These are phyloP conservation scores for Uria aalge DNA, from an alignment of 2,113 vertebrate genomes.

Conservation along the genomic window DNA sequence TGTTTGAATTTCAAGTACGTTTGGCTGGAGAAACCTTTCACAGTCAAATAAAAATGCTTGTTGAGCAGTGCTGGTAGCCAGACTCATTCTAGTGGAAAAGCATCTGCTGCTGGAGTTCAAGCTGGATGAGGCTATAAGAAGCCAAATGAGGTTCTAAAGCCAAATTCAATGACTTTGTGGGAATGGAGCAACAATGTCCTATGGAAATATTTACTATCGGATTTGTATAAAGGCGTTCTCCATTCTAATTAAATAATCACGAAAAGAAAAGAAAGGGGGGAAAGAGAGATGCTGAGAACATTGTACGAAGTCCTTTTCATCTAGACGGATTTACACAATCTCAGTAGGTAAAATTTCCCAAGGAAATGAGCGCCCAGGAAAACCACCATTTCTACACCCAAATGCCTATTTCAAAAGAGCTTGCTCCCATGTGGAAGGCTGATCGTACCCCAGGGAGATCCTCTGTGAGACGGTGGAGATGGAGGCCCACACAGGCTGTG, in stretches of 20 bases:
- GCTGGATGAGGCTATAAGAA: neutral
- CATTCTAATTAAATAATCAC: neutral
- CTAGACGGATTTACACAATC: neutral
- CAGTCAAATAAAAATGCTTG: neutral
- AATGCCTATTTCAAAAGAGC: neutral
- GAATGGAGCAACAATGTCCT: neutral
- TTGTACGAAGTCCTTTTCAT: neutral
- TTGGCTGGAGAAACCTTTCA: neutral
- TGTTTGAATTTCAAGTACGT: neutral
- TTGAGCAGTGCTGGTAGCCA: neutral
- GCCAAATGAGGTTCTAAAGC: neutral
- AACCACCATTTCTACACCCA: neutral
- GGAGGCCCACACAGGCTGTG: neutral
- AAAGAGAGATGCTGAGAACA: neutral
- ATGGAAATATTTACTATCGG: neutral
- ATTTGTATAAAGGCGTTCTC: neutral
- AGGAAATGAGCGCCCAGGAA: neutral
- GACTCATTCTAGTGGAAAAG: neutral
- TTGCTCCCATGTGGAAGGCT: neutral
- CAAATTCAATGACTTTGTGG: neutral
- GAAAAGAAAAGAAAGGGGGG: neutral
- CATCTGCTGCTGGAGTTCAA: neutral
- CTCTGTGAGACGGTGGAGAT: neutral
- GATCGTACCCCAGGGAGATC: neutral
- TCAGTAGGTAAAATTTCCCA: neutral